Conservation (phyloP, 1,140 invertebrate genomes). For the honey bee (Apis mellifera) region Amel_HAv3.1 CM009933.2:11654501-11655000, state of each 20-base stretch:
- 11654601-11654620: constrained; percentile 82
- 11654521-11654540: constrained; percentile 57
- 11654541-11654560: constrained; percentile 68
- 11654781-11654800: constrained; percentile 40
- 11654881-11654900: constrained; percentile 16
- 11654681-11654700: constrained; percentile 69
- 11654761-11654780: too few species aligned
- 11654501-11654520: constrained; percentile 53
- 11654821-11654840: background rate
- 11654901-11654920: constrained; percentile 22
- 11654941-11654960: background rate
- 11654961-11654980: constrained; percentile 15
- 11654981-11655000: constrained; percentile 20
- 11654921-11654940: constrained; percentile 17
- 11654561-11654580: constrained; percentile 81
- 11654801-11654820: constrained; percentile 28
- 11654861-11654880: constrained; percentile 7
- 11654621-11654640: constrained; percentile 82
- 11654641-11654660: constrained; percentile 78
- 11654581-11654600: constrained; percentile 82
- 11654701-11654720: constrained; percentile 63
- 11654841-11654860: constrained; percentile 17
- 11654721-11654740: constrained; percentile 57
- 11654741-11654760: constrained; percentile 46
- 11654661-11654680: constrained; percentile 79